Percentiles rank a stretch among this genome's conserved stretches.
Evolutionary conservation across 2,113 vertebrate genomes (phyloP).

Genomic region (Prionailurus bengalensis): DNA sequence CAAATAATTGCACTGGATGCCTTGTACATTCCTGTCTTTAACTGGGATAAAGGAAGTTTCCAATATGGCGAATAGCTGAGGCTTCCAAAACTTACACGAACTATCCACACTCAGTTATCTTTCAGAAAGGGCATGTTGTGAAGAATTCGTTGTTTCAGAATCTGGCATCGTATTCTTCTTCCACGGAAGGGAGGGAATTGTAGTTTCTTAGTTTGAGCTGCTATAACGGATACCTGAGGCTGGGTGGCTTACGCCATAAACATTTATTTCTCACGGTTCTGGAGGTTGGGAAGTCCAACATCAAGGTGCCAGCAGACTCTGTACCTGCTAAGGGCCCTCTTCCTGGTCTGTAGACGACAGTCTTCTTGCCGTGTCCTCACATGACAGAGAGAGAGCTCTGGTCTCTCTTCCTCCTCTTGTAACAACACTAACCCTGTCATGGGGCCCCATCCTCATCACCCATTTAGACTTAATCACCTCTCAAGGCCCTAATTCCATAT

Average conservation of each 20-base stretch:
- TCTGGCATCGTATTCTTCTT: background rate
- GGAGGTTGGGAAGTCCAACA: background rate
- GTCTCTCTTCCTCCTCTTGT: background rate
- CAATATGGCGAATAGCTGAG: background rate
- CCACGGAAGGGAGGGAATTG: background rate
- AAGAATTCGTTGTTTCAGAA: conserved; percentile 13
- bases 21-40: background rate
- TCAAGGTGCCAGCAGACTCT: background rate
- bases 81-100: background rate
- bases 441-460: background rate
- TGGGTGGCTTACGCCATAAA: background rate
- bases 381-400: background rate
- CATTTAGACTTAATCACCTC: background rate
- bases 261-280: background rate
- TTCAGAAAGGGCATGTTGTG: background rate
- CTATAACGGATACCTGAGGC: background rate
- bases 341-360: background rate
- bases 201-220: background rate
- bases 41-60: background rate
- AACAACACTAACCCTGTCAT: background rate
- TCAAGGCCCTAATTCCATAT: background rate
- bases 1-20: background rate
- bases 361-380: background rate
- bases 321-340: background rate
- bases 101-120: background rate